Percentiles rank a stretch among this genome's conserved stretches.
Evolutionary conservation across 2,797 vertebrate genomes (phyloP).

Genomic region (Lates japonicus): DNA sequence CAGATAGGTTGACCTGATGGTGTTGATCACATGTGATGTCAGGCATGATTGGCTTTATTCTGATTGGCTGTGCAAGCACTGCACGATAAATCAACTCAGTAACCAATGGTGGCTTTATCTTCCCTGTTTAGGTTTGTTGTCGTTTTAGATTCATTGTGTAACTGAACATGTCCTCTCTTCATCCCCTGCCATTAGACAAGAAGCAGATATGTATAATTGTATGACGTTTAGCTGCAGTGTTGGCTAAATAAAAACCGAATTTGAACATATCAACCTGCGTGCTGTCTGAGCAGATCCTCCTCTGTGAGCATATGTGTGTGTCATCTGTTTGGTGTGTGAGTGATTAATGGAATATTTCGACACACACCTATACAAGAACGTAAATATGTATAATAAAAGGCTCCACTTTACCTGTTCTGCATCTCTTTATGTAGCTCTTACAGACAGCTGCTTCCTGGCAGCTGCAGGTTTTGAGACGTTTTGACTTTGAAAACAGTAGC

Average conservation of each 20-base stretch:
- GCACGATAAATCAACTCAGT: slow-evolving; percentile 38
- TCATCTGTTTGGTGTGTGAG: neutral
- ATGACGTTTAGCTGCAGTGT: slow-evolving; percentile 28
- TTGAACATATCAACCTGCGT: slow-evolving; percentile 30
- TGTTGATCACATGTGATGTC: neutral
- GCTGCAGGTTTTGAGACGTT: neutral
- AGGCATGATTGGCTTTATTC: slow-evolving; percentile 8
- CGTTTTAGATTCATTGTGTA: slow-evolving; percentile 24
- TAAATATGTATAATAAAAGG: neutral
- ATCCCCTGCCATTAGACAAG: slow-evolving; percentile 4
- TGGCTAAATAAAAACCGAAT: slow-evolving; percentile 32
- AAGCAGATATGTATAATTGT: slow-evolving; percentile 25
- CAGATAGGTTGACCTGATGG: neutral
- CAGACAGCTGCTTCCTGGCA: neutral
- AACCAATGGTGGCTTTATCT: slow-evolving; percentile 67
- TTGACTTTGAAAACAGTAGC: neutral
- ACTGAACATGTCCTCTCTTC: slow-evolving; percentile 8
- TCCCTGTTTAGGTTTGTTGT: slow-evolving; percentile 22
- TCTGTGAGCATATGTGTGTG: neutral
- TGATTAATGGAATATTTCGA: slow-evolving; percentile 1
- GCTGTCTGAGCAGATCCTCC: slow-evolving; percentile 41
- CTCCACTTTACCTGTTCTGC: neutral
- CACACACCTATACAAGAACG: slow-evolving; percentile 2
- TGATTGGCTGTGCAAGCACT: slow-evolving; percentile 35
- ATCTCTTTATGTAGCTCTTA: neutral